A percentile compares a stretch with the other conserved stretches of the same genome.
phyloP scores from a whole-genome alignment of 2,113 vertebrate species.

The Alexandromys fortis region DNA sequence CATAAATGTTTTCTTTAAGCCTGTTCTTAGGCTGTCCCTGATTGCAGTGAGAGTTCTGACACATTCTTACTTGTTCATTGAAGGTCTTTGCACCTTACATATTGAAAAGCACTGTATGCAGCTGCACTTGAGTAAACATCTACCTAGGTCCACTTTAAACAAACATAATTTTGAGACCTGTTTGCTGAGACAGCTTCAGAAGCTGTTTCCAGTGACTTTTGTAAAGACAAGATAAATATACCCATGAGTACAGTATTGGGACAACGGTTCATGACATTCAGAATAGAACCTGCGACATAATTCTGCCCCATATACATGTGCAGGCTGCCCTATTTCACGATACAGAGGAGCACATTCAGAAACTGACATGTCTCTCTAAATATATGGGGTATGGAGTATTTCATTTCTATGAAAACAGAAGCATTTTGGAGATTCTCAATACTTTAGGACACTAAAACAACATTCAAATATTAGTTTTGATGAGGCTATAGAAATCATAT shows the following conservation, averaged over 20 bases:
- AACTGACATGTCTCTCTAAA: neutral
- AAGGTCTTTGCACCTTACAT: neutral
- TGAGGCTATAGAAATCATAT: neutral
- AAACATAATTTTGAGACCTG: conserved; percentile 3
- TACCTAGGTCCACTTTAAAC: neutral
- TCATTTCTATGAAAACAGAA: neutral
- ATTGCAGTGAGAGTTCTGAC: conserved; percentile 17
- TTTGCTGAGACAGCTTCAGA: conserved; percentile 21
- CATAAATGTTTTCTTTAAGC: conserved; percentile 49
- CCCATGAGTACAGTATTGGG: neutral
- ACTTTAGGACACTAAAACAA: neutral
- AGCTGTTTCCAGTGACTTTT: conserved; percentile 9
- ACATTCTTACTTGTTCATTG: conserved; percentile 45
- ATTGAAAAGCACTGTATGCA: conserved; percentile 7
- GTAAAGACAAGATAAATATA: conserved; percentile 44
- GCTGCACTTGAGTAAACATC: conserved; percentile 58
- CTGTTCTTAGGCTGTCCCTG: neutral
- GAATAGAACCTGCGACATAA: neutral
- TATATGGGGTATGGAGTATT: neutral
- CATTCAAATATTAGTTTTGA: neutral
- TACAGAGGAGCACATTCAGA: neutral
- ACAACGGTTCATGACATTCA: neutral
- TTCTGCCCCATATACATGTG: neutral
- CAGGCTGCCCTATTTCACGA: neutral
- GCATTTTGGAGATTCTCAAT: neutral